Evolutionary conservation across 2,888 invertebrate species (phyloP).

Genomic region (Fragum whitleyi): DNA sequence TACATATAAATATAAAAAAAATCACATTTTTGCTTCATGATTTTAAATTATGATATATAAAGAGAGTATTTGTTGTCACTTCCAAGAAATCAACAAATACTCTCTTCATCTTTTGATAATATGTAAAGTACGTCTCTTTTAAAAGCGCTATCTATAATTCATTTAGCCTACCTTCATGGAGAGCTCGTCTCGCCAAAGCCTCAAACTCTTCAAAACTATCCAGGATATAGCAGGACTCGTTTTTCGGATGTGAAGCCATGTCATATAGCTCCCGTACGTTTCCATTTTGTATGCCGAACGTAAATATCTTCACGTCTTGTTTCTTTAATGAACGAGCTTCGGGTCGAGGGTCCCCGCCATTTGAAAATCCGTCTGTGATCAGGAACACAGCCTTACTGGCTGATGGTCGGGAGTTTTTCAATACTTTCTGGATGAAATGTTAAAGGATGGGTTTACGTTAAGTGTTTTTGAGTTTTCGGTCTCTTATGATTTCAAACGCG

Average conservation of each 20-base stretch:
- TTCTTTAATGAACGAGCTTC: conserved; percentile 87
- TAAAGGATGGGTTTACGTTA: no score
- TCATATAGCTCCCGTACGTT: conserved; percentile 88
- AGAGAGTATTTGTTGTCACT: no score
- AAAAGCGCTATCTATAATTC: no score
- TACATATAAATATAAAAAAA: no score
- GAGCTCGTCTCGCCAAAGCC: conserved; percentile 89
- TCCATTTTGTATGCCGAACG: conserved; percentile 89
- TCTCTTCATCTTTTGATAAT: no score
- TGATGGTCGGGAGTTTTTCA: conserved; percentile 78
- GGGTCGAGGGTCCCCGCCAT: conserved; percentile 89
- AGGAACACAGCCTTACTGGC: conserved; percentile 88
- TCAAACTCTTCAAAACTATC: conserved; percentile 90
- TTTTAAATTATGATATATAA: no score
- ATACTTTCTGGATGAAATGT: conserved; percentile 78
- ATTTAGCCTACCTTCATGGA: conserved; percentile 89
- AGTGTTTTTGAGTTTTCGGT: no score
- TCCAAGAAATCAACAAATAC: no score
- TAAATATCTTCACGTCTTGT: conserved; percentile 85
- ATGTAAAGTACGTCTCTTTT: no score
- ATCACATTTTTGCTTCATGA: no score
- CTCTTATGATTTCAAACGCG: no score
- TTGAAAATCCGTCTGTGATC: conserved; percentile 90
- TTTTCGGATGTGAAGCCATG: conserved; percentile 88
- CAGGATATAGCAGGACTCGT: conserved; percentile 89